Base-by-base conservation (phyloP, 2,888 invertebrate genomes). In the Catotricha subobsoleta region DNA sequence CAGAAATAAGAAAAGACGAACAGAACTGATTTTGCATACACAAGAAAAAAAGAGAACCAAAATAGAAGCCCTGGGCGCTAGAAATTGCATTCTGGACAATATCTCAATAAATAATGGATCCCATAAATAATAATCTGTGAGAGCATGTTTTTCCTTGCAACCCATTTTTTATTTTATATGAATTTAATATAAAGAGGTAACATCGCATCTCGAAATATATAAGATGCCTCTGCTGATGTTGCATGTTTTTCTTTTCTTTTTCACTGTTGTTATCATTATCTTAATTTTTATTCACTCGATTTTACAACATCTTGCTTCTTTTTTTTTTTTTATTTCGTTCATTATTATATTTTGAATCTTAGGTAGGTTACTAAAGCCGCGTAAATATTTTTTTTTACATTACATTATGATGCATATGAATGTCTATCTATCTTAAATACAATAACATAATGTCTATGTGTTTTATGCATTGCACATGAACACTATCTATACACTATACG, bases 71-170 rank as follows among this genome's bases (percentile, higher is more conserved):
- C 34, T 20, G 34, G 43, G 43, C 43, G 41, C 43, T 38, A 41
- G 41, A 40, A 41, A 43, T 41, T 43, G 36, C 41, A 41, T 41
- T 33, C 27, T 37, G 40, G 43, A 43, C 38, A 43, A 43, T 43
- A 43, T 43, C 43, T 43, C 39, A 43, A 43, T 43, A 43, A 43
- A 43, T 43, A 43, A 43, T 43, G 41, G 34, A 33, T 29, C 27
- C 37, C 43, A 43, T 43, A 43, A 43, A 43, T 43, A 41, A 41
- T 38, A 43, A 43, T 43, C 43, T 43, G 40, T 31, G 40, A 34
- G 34, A 31, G 40, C 30, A 40, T 40, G 40, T 39, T 41, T 41
- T 35, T 41, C 12, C n/a, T 27, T 12, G 10, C 12, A n/a, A 15
- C 10, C 28, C n/a, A 3, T 33, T 19, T 3, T 37, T 25, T 13